phyloP scores from a whole-genome alignment of 2,888 invertebrate genomes.

The Cheilosia vernalis region DNA sequence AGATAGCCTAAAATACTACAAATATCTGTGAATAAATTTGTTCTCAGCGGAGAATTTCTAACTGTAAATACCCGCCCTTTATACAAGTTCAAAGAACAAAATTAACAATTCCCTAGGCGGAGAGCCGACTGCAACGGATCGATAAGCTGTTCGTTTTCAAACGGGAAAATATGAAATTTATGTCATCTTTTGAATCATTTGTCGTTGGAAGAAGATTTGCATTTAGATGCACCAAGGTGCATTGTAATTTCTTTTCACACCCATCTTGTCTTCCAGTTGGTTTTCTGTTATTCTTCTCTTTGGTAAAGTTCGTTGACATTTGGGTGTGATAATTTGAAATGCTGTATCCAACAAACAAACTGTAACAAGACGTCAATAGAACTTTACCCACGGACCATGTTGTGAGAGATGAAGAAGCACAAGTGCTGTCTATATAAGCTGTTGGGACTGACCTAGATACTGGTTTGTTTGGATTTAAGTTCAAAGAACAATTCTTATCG shows the following conservation, averaged over 20 bases:
- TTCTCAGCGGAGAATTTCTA: constrained; percentile 12
- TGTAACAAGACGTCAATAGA: constrained; percentile 49
- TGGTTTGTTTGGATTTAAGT: constrained; percentile 39
- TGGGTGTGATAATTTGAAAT: constrained; percentile 18
- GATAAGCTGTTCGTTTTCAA: constrained; percentile 18
- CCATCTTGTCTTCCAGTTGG: background rate
- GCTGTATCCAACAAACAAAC: constrained; percentile 34
- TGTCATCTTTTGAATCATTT: constrained; percentile 43
- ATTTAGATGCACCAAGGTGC: constrained; percentile 51
- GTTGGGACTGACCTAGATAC: constrained; percentile 38
- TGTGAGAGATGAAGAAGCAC: constrained; percentile 41
- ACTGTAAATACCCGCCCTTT: constrained; percentile 35
- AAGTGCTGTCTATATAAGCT: constrained; percentile 25
- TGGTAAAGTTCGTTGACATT: constrained; percentile 32
- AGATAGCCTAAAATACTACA: constrained; percentile 22
- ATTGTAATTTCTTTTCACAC: constrained; percentile 1
- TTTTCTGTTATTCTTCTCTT: background rate
- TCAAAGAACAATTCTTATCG: constrained; percentile 67
- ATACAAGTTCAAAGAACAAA: background rate
- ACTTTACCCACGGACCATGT: constrained; percentile 7
- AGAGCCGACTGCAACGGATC: background rate
- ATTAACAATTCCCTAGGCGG: constrained; percentile 26
- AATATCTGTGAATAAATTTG: constrained; percentile 30
- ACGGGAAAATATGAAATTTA: constrained; percentile 53
- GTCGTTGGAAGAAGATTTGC: constrained; percentile 48